Conservation (phyloP, 2,888 invertebrate genomes). For the Hedya salicella region DNA sequence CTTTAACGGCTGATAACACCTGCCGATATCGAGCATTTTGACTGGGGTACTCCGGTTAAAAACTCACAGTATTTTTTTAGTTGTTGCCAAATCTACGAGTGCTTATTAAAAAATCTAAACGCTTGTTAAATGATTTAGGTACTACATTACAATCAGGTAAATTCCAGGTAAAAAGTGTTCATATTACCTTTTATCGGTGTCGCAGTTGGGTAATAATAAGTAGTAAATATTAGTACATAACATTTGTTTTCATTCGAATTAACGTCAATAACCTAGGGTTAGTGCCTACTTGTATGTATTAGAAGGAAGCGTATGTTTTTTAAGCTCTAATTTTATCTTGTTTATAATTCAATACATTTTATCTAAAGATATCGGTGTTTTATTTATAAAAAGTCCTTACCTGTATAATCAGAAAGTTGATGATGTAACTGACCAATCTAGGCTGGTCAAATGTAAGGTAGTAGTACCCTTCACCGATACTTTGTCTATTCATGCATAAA, state of each 20-base stretch:
- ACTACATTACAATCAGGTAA: not conserved
- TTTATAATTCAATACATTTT: constrained; percentile 73
- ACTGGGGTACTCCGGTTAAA: too few relatives aligned
- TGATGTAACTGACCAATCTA: too few relatives aligned
- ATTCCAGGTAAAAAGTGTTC: not conserved
- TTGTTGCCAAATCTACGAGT: not conserved
- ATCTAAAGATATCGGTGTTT: constrained; percentile 65
- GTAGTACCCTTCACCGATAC: too few relatives aligned
- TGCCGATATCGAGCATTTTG: too few relatives aligned
- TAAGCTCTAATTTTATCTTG: constrained; percentile 69
- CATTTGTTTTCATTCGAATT: constrained; percentile 27
- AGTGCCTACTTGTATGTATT: constrained; percentile 34
- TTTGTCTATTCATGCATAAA: too few relatives aligned
- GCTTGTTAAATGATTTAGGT: not conserved
- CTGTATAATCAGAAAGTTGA: too few relatives aligned
- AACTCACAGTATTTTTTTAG: not conserved
- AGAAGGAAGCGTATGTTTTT: constrained; percentile 56
- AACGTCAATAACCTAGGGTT: constrained; percentile 29
- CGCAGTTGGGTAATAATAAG: constrained; percentile 31
- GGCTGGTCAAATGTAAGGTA: too few relatives aligned
- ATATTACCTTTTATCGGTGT: constrained; percentile 15
- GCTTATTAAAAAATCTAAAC: not conserved
- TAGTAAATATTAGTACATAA: constrained; percentile 34
- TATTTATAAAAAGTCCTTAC: constrained; percentile 46
- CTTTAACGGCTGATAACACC: too few relatives aligned